Percentiles rank a stretch among this genome's conserved stretches.
phyloP scores from a whole-genome alignment of 2,113 vertebrate species.

The Neogale vison region DNA sequence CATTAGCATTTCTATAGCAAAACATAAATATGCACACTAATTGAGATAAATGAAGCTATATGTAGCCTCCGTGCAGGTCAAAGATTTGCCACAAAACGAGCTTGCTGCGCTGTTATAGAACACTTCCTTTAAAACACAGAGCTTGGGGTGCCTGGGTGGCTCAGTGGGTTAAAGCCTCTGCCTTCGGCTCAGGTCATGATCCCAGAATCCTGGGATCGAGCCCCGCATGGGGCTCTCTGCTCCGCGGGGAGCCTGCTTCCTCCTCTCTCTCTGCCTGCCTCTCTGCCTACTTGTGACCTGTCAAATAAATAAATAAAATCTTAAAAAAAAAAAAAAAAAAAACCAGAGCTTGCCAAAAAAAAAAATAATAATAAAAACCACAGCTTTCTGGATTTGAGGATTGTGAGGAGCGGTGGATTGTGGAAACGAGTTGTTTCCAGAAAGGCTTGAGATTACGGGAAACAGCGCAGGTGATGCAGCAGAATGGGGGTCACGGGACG shows the following conservation, averaged over 20 bases:
- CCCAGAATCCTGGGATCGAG: no score
- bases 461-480: accelerated
- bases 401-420: not conserved
- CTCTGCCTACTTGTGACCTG: no score
- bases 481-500: not conserved
- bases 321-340: no score
- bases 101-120: not conserved
- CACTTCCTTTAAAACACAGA: not conserved
- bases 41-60: not conserved
- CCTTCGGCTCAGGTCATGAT: no score
- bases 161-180: no score
- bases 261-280: no score
- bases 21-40: not conserved
- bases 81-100: not conserved
- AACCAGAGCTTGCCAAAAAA: not conserved
- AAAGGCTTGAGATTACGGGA: not conserved
- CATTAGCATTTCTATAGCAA: not conserved
- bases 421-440: not conserved
- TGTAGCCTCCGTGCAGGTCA: not conserved
- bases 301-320: no score
- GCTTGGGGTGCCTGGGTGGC: not conserved
- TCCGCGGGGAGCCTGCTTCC: no score
- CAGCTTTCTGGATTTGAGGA: not conserved
- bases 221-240: no score
- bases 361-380: not conserved